These are phyloP conservation scores for Podarcis lilfordi DNA, from an alignment of 2,797 vertebrate species.

Conservation along the genomic window DNA sequence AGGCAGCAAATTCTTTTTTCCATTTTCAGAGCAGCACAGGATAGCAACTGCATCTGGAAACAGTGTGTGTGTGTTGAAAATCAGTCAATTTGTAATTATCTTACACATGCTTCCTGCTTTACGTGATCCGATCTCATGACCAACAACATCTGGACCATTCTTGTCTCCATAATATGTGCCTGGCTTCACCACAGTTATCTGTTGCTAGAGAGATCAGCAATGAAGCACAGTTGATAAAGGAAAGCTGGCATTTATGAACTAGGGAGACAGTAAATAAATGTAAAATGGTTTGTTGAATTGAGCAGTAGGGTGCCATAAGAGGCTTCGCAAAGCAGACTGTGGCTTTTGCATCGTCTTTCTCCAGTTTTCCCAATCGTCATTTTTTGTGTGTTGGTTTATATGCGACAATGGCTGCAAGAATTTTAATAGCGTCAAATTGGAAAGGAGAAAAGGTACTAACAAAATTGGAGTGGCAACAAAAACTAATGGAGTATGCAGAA, in stretches of 20 bases:
- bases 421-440: too few relatives aligned
- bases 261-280: conserved; percentile 69
- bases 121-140: conserved; percentile 43
- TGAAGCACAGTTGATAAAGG: conserved; percentile 71
- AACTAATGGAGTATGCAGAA: too few relatives aligned
- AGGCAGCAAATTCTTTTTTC: conserved; percentile 18
- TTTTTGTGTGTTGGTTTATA: neutral
- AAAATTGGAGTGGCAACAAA: too few relatives aligned
- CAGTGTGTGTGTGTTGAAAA: conserved; percentile 29
- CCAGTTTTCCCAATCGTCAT: conserved; percentile 34
- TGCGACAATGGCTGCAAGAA: too few relatives aligned
- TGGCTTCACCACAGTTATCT: conserved; percentile 61
- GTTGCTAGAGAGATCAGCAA: conserved; percentile 62
- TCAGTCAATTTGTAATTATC: conserved; percentile 57
- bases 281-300: conserved; percentile 74
- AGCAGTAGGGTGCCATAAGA: conserved; percentile 69
- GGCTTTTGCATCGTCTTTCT: conserved; percentile 62
- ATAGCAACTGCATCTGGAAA: conserved; percentile 31
- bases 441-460: too few relatives aligned
- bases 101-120: conserved; percentile 41
- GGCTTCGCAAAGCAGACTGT: conserved; percentile 64
- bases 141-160: conserved; percentile 43
- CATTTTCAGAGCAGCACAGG: neutral
- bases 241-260: conserved; percentile 67
- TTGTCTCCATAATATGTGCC: conserved; percentile 53